Evolutionary conservation across 37 sponge, comb jelly and placozoan species (phyloP), one percentile per base, ranked within the genome.

Genomic region (Lycopodina hypogea): DNA sequence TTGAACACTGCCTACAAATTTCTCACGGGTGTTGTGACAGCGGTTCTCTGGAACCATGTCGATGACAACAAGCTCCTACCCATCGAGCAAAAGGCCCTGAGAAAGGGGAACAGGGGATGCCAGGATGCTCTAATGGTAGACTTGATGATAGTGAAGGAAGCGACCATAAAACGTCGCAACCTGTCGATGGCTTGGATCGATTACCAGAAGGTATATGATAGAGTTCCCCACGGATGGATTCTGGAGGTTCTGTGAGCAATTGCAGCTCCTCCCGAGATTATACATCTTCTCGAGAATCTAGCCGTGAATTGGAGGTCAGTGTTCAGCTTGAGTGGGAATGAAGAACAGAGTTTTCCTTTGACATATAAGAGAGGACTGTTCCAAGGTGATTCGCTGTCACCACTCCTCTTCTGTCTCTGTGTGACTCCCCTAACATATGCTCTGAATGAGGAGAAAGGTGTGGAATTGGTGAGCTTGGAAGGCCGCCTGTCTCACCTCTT

Each of bases 1-100:
- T 69, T 75, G 40, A 83, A 83, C 74, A 82, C 72, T 6, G 32
- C 29, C 28, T 74, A 82, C 75, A 82, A 82, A 67, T n/a, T 53
- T 3, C 6, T 62, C 53, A 72, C 74, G 24, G 75, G 26, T 6
- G 55, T 63, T 8, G 34, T 68, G 11, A 19, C 68, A 6, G 15
- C 18, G 11, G 11, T 68, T 11, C 68, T 68, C 11, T 6, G 9
- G 15, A 8, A 30, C 12, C 40, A 68, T 37, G 37, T 37, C 68
- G 37, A 38, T 2, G 7, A 28, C 8, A 38, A 37, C 3, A 14
- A 7, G 29, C 11, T 68, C 19, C 37, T 68, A 18, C 68, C 68
- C 6, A 38, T 7, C 3, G 68, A 68, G 37, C 39, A 68, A 19
- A 68, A 68, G 68, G 68, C 39, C 11, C 68, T 68, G 29, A 21